Conservation (phyloP, 2,797 vertebrate species). For the Hozukius guyotensis region DNA sequence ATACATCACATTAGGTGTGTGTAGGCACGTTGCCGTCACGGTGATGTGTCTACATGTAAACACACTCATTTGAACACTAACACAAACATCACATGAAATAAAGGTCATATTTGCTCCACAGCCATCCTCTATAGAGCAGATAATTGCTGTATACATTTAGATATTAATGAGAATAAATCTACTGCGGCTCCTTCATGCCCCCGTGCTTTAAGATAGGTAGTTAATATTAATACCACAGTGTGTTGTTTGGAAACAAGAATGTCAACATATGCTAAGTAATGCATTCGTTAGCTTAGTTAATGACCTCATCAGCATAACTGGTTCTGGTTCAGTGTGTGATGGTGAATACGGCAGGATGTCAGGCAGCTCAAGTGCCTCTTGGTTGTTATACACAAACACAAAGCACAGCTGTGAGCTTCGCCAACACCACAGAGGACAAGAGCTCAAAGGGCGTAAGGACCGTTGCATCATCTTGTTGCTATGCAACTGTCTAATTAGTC, state of each 20-base stretch:
- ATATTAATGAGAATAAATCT: constrained; percentile 40
- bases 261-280: constrained; percentile 46
- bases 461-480: constrained; percentile 50
- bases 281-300: constrained; percentile 54
- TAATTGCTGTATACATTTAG: constrained; percentile 46
- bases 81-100: constrained; percentile 7
- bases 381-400: constrained; percentile 18
- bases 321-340: constrained; percentile 27
- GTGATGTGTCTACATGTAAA: not conserved
- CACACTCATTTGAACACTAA: not conserved
- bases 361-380: constrained; percentile 8
- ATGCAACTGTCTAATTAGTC: constrained; percentile 56
- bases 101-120: constrained; percentile 10
- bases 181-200: constrained; percentile 6
- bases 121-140: not conserved
- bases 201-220: not conserved
- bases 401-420: constrained; percentile 28
- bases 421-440: constrained; percentile 22
- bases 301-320: constrained; percentile 47
- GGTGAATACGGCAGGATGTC: constrained; percentile 5
- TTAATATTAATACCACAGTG: constrained; percentile 29
- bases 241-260: constrained; percentile 42
- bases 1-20: not conserved
- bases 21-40: not conserved
- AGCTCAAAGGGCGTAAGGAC: constrained; percentile 22